A percentile compares a stretch with the other conserved stretches of the same genome.
Conservation (phyloP, 2,888 invertebrate genomes). For the Trachelus tabidus region DNA sequence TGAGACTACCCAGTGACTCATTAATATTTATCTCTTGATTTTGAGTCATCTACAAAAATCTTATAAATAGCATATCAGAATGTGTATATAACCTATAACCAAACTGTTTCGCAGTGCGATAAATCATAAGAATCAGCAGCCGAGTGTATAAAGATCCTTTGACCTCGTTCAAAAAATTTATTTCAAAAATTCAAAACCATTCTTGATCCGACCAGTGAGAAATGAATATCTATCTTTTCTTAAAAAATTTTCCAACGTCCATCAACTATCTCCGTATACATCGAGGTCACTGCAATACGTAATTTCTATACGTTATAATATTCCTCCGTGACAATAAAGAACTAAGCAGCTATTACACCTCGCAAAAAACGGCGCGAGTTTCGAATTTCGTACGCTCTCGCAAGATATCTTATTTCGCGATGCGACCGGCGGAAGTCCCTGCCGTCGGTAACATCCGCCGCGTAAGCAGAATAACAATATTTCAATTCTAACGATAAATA, state of each 20-base stretch:
- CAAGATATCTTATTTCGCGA: conserved; percentile 22
- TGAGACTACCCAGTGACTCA: not conserved
- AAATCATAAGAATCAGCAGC: not conserved
- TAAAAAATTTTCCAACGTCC: not conserved
- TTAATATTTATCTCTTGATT: not conserved
- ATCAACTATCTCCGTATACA: not conserved
- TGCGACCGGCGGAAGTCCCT: not conserved
- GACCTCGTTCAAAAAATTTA: not conserved
- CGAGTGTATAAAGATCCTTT: not conserved
- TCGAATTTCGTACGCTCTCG: conserved; percentile 7
- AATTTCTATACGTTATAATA: not conserved
- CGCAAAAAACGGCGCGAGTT: not conserved
- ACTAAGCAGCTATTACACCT: not conserved
- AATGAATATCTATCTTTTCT: not conserved
- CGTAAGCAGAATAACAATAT: not conserved
- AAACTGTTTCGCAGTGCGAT: not conserved
- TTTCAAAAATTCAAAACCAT: not conserved
- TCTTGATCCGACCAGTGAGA: too few species aligned
- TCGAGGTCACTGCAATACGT: not conserved
- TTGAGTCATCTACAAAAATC: not conserved
- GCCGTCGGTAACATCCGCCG: not conserved
- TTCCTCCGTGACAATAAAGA: not conserved
- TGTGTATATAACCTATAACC: not conserved
- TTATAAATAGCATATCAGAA: not conserved
- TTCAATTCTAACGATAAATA: not conserved